These are phyloP conservation scores for Enteromius viviparus DNA, from an alignment of 2,797 vertebrate genomes.

Conservation along the genomic window DNA sequence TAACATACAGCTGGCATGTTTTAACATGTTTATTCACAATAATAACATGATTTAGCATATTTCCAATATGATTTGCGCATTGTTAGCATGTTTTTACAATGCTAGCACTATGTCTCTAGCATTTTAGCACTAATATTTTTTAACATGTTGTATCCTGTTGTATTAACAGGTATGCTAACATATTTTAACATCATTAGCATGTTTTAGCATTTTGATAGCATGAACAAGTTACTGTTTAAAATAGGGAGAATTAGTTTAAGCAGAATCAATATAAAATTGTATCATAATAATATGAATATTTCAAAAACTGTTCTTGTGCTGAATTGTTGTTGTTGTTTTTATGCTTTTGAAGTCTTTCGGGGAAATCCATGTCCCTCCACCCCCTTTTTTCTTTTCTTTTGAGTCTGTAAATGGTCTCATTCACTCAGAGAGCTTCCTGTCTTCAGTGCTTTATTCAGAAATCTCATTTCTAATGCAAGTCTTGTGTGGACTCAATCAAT, in stretches of 20 bases:
- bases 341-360: not conserved
- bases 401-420: conserved; percentile 74
- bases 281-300: not conserved
- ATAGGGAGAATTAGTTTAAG: not conserved
- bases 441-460: conserved; percentile 75
- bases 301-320: not conserved
- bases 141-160: not conserved
- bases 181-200: not conserved
- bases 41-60: not conserved
- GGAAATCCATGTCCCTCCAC: not conserved
- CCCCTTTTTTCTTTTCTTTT: not conserved
- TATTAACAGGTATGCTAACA: not conserved
- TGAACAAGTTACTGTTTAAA: not conserved
- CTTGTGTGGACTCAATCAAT: conserved; percentile 76
- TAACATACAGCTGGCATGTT: no score
- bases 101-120: not conserved
- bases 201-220: not conserved
- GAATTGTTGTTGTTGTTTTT: not conserved
- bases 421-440: conserved; percentile 73
- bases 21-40: not conserved
- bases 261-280: not conserved
- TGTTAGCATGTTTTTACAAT: not conserved
- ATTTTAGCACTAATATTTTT: not conserved
- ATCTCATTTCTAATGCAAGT: conserved; percentile 78
- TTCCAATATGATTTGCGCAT: not conserved